Evolutionary conservation across 2,888 invertebrate species (phyloP), one percentile per base, ranked within the genome.

Genomic region (Oegoconia quadripuncta): DNA sequence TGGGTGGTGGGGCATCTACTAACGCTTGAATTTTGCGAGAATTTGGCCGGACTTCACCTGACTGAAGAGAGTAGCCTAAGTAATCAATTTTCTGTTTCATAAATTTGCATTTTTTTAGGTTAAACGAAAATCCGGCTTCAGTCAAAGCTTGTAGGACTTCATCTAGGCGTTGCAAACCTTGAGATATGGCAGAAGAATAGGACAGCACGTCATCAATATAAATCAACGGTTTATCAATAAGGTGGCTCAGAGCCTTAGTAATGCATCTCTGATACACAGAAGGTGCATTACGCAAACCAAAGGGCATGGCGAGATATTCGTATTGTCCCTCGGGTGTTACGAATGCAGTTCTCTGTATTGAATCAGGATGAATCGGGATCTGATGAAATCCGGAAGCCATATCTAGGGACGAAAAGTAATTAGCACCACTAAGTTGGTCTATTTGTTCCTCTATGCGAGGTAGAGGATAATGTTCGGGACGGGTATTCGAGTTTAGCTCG

Each of bases 121-220:
- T 59, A 0, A 59, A 11, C 0, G 51, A 52, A 34, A 57, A 55
- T 0, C 50, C 53, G 1, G 45, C n/a, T n/a, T n/a, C n/a, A n/a
- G 42, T 25, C 0, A 39, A 16, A 7, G 8, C 15, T 1, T 18
- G 17, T 3, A 42, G 11, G 3, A 40, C 40, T 0, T 8, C 11
- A 6, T 17, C 2, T 3, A 43, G 14, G 2, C 43, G 13, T 13
- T 42, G 15, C 3, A 42, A 13, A 2, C 32, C 42, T 16, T 28
- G 11, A 3, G 29, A 18, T 1, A 17, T 9, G 20, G 17, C 7
- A 1, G 1, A 1, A 0, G 33, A 23, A 1, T 11, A 11, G 3
- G 34, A 28, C 3, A 41, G 15, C 13, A 34, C 12, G 9, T 41
- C 37, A 12, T 42, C 42, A 12, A 39, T 11, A 18, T 42, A 42